These are phyloP conservation scores for Phengaris alcon DNA, from an alignment of 2,888 invertebrate species.

Conservation along the genomic window DNA sequence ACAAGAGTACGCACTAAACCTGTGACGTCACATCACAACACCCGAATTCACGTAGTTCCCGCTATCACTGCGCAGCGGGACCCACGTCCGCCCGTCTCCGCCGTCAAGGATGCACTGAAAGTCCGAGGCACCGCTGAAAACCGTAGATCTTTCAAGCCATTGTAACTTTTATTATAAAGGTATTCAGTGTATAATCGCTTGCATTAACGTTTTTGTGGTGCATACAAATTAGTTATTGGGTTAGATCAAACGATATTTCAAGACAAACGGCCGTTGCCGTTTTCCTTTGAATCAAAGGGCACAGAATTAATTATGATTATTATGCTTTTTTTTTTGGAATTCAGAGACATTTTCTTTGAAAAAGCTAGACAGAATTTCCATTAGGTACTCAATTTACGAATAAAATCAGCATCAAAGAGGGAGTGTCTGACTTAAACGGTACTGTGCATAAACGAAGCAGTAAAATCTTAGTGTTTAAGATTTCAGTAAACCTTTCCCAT, in stretches of 20 bases:
- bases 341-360: no score
- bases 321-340: not conserved
- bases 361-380: no score
- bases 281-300: not conserved
- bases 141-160: not conserved
- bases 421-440: not conserved
- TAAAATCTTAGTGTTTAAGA: not conserved
- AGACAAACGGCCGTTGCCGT: not conserved
- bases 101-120: slow-evolving; percentile 22
- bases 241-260: slow-evolving; percentile 11
- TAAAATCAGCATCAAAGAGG: not conserved
- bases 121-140: slow-evolving; percentile 8
- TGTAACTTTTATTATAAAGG: not conserved
- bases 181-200: not conserved
- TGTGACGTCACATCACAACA: slow-evolving; percentile 5
- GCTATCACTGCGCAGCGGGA: not conserved
- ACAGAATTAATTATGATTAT: not conserved
- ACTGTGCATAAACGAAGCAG: not conserved
- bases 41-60: not conserved
- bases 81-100: not conserved
- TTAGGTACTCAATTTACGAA: no score
- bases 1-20: not conserved
- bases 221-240: slow-evolving; percentile 10
- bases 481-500: not conserved
- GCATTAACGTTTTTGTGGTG: slow-evolving; percentile 16